phyloP scores from a whole-genome alignment of 2,113 vertebrate species.

The Nyctereutes procyonoides region DNA sequence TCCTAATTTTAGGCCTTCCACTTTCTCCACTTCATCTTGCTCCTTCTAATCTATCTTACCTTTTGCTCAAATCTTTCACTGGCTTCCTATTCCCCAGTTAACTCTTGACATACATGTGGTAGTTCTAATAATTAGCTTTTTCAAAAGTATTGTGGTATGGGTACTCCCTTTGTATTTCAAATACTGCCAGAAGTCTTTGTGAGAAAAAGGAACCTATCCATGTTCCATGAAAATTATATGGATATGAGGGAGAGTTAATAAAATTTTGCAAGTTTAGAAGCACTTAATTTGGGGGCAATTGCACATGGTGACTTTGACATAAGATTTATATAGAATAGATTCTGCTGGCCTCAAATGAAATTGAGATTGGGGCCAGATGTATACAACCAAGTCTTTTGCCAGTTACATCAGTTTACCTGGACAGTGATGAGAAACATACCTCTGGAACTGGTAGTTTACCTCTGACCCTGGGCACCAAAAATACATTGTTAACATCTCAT shows the following conservation, averaged over 20 bases:
- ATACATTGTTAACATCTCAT: not conserved
- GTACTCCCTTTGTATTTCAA: constrained; percentile 1
- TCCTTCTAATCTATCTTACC: not conserved
- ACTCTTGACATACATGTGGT: not conserved
- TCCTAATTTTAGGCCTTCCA: not conserved
- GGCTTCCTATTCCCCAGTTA: not conserved
- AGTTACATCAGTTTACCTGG: constrained; percentile 42
- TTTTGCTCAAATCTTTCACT: constrained; percentile 4
- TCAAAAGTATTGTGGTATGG: not conserved
- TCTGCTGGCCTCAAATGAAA: not conserved
- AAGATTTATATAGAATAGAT: not conserved
- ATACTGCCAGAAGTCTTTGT: constrained; percentile 34
- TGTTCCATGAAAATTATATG: not conserved
- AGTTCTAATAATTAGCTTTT: constrained; percentile 14
- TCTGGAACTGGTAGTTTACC: not conserved
- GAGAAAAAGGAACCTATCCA: constrained; percentile 27
- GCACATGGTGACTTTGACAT: not conserved
- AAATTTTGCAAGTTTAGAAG: constrained; percentile 8
- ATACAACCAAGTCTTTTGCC: not conserved
- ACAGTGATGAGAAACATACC: not conserved
- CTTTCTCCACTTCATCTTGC: not conserved
- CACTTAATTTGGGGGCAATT: not conserved
- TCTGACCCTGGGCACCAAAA: not conserved
- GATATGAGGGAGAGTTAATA: not conserved
- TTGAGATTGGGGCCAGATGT: not conserved